phyloP scores from a whole-genome alignment of 2,113 vertebrate genomes.

The Nettapus auritus region DNA sequence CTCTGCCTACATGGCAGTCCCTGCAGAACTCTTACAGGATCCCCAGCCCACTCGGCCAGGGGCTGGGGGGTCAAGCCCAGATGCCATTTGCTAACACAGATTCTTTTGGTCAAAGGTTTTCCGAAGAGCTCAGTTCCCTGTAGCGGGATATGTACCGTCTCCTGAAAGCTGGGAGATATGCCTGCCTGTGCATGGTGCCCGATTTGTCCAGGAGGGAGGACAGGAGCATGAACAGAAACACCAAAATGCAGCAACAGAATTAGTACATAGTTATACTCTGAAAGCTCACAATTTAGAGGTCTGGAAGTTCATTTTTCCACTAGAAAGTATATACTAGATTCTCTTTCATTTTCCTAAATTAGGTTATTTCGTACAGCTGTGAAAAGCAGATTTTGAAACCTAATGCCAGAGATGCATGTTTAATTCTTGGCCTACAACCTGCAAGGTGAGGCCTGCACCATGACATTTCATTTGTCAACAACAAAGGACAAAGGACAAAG shows the following conservation, averaged over 20 bases:
- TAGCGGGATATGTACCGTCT: fast-evolving
- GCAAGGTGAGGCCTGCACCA: not conserved
- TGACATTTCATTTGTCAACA: not conserved
- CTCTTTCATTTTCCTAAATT: not conserved
- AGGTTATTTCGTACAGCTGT: not conserved
- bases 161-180: fast-evolving
- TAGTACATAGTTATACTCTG: not conserved
- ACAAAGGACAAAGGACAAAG: not conserved
- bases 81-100: fast-evolving
- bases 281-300: not conserved
- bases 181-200: not conserved
- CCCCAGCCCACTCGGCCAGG: fast-evolving
- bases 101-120: not conserved
- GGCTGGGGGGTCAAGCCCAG: not conserved
- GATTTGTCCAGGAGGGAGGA: not conserved
- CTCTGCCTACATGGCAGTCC: not conserved
- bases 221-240: too few species aligned
- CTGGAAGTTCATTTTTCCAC: not conserved
- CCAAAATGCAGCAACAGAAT: not conserved
- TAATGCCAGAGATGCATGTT: not conserved
- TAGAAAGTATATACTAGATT: not conserved
- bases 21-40: not conserved
- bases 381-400: not conserved
- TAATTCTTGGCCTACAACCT: not conserved
- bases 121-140: fast-evolving